Percentiles rank a stretch among this genome's conserved stretches.
Conservation (phyloP, 2,113 vertebrate genomes). For the Romanogobio albipinnatus region DNA sequence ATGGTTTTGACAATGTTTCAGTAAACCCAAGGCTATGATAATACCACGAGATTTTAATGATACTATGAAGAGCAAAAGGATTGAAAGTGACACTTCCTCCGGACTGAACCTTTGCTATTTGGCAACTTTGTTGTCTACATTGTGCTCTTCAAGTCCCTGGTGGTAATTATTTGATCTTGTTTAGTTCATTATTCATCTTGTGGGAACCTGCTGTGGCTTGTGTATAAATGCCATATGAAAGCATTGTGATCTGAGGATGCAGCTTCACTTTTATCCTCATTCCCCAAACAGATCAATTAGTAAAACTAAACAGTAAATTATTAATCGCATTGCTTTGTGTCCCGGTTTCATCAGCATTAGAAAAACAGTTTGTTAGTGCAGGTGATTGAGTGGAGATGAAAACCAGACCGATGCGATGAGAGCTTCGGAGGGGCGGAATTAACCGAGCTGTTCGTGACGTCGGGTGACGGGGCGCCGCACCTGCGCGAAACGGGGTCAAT, state of each 20-base stretch:
- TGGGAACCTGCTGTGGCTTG: conserved; percentile 75
- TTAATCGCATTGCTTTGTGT: conserved; percentile 81
- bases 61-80: neutral
- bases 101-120: conserved; percentile 20
- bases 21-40: conserved; percentile 40
- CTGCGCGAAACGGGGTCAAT: conserved; percentile 83
- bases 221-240: conserved; percentile 83
- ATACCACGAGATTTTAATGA: neutral
- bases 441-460: conserved; percentile 71
- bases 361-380: conserved; percentile 79
- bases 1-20: conserved; percentile 52
- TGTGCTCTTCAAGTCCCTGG: conserved; percentile 68
- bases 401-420: conserved; percentile 73
- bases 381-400: conserved; percentile 77
- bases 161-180: conserved; percentile 82
- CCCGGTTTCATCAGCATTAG: conserved; percentile 74
- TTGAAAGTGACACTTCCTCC: neutral
- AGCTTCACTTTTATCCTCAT: conserved; percentile 76
- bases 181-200: conserved; percentile 83
- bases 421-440: conserved; percentile 72
- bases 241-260: conserved; percentile 72
- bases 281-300: conserved; percentile 83
- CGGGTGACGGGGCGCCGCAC: conserved; percentile 61
- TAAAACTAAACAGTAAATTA: conserved; percentile 83
- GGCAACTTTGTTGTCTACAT: conserved; percentile 69